These are phyloP conservation scores for Electrophaes corylata DNA, from an alignment of 2,888 invertebrate species.

Conservation along the genomic window DNA sequence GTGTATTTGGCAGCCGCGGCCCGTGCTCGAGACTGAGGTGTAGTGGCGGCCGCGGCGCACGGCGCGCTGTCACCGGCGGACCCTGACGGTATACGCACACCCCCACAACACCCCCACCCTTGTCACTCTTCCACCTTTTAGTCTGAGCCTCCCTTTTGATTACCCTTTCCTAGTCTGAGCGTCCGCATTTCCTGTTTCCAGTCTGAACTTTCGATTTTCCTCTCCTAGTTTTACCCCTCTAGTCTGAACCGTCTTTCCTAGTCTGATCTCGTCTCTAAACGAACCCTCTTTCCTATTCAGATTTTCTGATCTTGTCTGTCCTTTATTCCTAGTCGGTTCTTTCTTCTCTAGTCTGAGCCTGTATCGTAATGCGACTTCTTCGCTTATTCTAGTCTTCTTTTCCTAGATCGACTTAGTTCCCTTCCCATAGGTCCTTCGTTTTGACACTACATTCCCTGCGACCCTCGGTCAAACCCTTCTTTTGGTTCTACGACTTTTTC, in stretches of 20 bases:
- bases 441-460: no score
- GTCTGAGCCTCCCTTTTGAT: background rate
- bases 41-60: constrained; percentile 83
- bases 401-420: background rate
- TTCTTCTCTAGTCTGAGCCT: background rate
- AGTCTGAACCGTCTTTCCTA: no score
- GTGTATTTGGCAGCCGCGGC: constrained; percentile 82
- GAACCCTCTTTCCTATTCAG: background rate
- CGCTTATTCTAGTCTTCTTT: background rate
- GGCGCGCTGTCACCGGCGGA: constrained; percentile 79
- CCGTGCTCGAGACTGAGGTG: constrained; percentile 83
- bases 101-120: constrained; percentile 17
- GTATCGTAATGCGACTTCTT: background rate
- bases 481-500: background rate
- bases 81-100: constrained; percentile 74
- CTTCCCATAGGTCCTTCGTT: background rate
- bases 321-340: background rate
- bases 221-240: no score
- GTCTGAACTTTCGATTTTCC: background rate
- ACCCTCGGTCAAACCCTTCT: no score
- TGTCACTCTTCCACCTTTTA: background rate
- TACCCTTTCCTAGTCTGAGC: background rate
- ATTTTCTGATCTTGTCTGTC: background rate
- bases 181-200: background rate
- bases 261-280: no score